These are phyloP conservation scores for Oncorhynchus tshawytscha DNA, from an alignment of 2,113 vertebrate species.

Conservation along the genomic window DNA sequence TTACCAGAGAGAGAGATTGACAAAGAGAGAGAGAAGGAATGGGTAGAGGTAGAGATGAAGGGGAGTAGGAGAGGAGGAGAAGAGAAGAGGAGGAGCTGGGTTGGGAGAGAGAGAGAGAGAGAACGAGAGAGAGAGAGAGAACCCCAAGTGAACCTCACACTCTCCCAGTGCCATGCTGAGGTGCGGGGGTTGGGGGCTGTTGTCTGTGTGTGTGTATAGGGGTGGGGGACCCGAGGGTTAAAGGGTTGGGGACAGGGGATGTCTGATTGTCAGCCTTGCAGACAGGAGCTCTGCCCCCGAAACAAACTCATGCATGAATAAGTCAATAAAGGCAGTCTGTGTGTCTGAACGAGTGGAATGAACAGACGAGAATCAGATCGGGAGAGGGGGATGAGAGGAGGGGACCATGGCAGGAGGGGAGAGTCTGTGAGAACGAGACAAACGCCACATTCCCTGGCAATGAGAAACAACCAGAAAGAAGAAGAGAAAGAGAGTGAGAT, in stretches of 20 bases:
- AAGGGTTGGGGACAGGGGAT: neutral
- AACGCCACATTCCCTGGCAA: constrained; percentile 69
- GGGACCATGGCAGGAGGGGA: constrained; percentile 21
- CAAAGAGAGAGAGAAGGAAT: constrained; percentile 3
- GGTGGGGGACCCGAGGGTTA: constrained; percentile 17
- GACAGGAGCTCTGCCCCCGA: constrained; percentile 65
- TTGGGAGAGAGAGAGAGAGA: constrained; percentile 11
- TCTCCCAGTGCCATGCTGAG: constrained; percentile 28
- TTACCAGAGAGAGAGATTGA: constrained; percentile 15
- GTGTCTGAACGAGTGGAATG: constrained; percentile 22
- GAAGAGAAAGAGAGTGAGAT: constrained; percentile 16
- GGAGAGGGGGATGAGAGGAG: constrained; percentile 28
- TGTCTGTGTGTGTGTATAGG: constrained; percentile 15
- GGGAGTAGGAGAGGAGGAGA: no score
- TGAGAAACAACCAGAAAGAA: constrained; percentile 62
- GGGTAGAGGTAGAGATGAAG: neutral
- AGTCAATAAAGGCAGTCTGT: constrained; percentile 67
- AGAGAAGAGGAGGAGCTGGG: neutral
- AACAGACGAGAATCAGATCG: neutral
- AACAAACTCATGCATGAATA: constrained; percentile 74
- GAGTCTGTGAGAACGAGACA: constrained; percentile 67
- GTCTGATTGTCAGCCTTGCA: constrained; percentile 61
- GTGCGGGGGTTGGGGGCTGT: constrained; percentile 5
- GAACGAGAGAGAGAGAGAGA: constrained; percentile 10
- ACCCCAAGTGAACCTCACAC: constrained; percentile 38